Base-by-base conservation (phyloP, 2,113 vertebrate species). In the Aldabrachelys gigantea region DNA sequence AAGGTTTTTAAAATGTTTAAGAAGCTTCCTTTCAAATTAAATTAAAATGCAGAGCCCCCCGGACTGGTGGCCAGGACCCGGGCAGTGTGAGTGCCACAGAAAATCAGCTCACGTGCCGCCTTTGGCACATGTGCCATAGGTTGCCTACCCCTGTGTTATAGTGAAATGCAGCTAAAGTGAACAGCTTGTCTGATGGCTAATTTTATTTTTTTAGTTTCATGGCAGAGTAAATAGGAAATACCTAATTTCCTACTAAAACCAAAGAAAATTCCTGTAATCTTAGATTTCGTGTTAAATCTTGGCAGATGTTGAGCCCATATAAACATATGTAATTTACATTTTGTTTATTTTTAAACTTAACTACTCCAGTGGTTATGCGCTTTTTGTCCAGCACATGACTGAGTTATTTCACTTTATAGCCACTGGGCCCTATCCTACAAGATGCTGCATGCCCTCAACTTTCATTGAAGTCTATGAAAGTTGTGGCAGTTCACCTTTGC, bases 261-360 rank as follows among this genome's bases (percentile, higher is more conserved):
- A 50, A 86, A 69, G 50, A 90, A 95, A 82, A 83, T 35, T 72
- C 22, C 24, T 80, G 14, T 79, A 84, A 62, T 81, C n/a, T 72
- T 89, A 83, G 38, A 47, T 83, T 9, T 24, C 83, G 13, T 11
- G 25, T 72, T 91, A 82, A 93, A 16, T 86, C 65, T 90, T 92
- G 86, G 84, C 54, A 96, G 69, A 84, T 88, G 50, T 31, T 5
- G 65, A 93, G 84, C 59, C 89, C 8, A 84, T 2, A 62, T 87
- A 50, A 75, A 86, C 4, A 82, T 75, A 65, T 1, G 29, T 57
- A 83, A 95, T 85, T 80, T 84, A 87, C 1, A 56, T 50, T 90
- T 84, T 85, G 87, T 50, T 89, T 95, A 80, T 49, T 87, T 96
- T 87, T 87, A 4, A 90, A 79, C 22, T 87, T 95, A 83, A 44